phyloP scores from a whole-genome alignment of 2,113 vertebrate genomes.

The Tetrao urogallus region DNA sequence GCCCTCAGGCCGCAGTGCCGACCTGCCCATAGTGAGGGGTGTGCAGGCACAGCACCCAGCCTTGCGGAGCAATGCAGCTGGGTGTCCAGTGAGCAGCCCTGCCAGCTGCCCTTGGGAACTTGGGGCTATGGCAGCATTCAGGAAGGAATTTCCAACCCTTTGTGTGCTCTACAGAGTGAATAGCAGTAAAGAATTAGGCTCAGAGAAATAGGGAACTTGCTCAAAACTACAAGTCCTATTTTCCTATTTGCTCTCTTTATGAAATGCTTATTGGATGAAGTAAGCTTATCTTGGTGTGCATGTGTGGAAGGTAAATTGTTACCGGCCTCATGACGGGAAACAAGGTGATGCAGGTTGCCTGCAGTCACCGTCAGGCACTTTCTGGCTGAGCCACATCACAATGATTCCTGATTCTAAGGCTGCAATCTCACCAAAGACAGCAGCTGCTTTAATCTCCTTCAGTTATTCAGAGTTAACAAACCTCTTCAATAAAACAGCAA shows the following conservation, averaged over 20 bases:
- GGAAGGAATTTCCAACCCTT: not conserved
- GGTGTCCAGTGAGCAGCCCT: not conserved
- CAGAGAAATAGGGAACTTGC: not conserved
- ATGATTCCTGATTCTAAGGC: conserved; percentile 6
- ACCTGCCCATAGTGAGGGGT: not conserved
- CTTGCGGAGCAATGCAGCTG: not conserved
- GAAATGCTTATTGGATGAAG: not conserved
- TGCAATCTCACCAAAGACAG: not conserved
- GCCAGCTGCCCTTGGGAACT: not conserved
- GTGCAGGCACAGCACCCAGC: not conserved
- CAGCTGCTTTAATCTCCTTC: conserved; percentile 2
- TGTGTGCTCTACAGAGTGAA: not conserved
- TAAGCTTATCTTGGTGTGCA: not conserved
- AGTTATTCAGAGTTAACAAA: not conserved
- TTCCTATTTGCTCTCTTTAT: not conserved
- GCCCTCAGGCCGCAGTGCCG: not conserved
- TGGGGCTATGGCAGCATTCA: rapidly evolving
- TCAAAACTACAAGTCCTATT: not conserved
- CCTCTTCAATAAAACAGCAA: conserved; percentile 10
- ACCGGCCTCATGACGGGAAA: not conserved
- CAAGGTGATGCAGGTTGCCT: not conserved
- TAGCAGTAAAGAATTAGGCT: not conserved
- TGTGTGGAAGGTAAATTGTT: not conserved
- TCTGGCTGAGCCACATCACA: not conserved
- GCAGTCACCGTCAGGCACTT: not conserved